A percentile compares a stretch with the other conserved stretches of the same genome.
These are phyloP conservation scores for Kradibia gibbosae DNA, from an alignment of 1,140 invertebrate genomes.

Conservation along the genomic window DNA sequence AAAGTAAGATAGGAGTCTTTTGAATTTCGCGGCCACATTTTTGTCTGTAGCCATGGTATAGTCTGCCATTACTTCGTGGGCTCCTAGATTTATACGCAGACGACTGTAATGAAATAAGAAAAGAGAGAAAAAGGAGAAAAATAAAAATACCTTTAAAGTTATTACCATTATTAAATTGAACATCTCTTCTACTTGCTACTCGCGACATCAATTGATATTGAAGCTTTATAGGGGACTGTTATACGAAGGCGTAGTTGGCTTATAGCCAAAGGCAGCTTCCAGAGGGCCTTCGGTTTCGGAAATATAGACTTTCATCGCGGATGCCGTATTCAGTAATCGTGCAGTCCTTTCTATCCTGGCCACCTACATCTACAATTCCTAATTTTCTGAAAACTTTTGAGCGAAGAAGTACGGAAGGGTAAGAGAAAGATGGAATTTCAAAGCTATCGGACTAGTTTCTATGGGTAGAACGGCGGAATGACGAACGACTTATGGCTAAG, in stretches of 20 bases:
- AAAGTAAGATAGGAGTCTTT: slow-evolving; percentile 58
- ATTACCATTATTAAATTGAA: slow-evolving; percentile 74
- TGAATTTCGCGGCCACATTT: slow-evolving; percentile 70
- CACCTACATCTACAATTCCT: slow-evolving; percentile 45
- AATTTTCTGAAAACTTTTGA: slow-evolving; percentile 51
- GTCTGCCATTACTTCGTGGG: neutral
- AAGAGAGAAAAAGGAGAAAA: slow-evolving; percentile 53
- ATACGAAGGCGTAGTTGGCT: slow-evolving; percentile 62
- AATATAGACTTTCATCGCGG: slow-evolving; percentile 53
- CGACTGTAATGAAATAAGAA: neutral
- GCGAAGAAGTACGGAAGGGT: slow-evolving; percentile 23
- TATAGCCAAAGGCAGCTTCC: slow-evolving; percentile 53
- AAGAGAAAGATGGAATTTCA: slow-evolving; percentile 38
- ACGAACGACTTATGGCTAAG: neutral
- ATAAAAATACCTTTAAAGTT: slow-evolving; percentile 70
- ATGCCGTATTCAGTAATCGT: neutral
- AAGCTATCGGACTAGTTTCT: neutral
- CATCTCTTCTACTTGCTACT: slow-evolving; percentile 58
- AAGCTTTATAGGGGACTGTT: slow-evolving; percentile 55
- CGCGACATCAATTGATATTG: slow-evolving; percentile 59
- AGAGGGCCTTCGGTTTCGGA: slow-evolving; percentile 41
- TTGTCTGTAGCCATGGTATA: slow-evolving; percentile 50
- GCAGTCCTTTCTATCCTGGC: slow-evolving; percentile 35
- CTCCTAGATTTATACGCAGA: slow-evolving; percentile 58
- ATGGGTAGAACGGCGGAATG: neutral